These are phyloP conservation scores for Plagodis dolabraria DNA, from an alignment of 2,888 invertebrate genomes.

Conservation along the genomic window DNA sequence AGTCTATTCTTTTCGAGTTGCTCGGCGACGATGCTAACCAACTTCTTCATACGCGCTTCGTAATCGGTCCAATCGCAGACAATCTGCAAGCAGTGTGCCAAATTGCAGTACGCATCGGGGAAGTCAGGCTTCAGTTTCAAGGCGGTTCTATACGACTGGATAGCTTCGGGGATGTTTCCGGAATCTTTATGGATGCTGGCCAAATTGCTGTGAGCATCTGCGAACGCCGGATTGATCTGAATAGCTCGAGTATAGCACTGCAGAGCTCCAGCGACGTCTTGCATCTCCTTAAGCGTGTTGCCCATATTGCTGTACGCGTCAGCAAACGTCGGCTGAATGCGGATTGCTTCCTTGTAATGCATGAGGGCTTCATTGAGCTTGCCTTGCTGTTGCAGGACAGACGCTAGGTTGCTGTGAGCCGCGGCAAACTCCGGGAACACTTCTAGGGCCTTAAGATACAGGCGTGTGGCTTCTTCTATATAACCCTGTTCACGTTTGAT, in stretches of 20 bases:
- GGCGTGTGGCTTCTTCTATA: constrained; percentile 98
- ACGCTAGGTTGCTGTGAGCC: constrained; percentile 99
- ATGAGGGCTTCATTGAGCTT: constrained; percentile 98
- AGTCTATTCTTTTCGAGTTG: constrained; percentile 98
- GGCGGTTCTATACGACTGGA: constrained; percentile 98
- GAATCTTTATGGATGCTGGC: constrained; percentile 99
- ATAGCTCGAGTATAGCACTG: constrained; percentile 99
- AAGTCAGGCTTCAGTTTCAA: constrained; percentile 99
- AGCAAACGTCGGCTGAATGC: constrained; percentile 99
- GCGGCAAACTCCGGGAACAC: constrained; percentile 99
- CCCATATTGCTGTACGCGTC: constrained; percentile 99
- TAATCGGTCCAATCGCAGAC: constrained; percentile 99
- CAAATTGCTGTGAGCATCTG: constrained; percentile 99
- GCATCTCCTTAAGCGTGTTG: constrained; percentile 99
- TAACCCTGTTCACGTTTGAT: constrained; percentile 99
- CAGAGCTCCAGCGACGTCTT: constrained; percentile 97
- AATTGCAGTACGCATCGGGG: constrained; percentile 99
- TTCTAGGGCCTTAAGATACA: constrained; percentile 96
- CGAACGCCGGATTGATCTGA: constrained; percentile 99
- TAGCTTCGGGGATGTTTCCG: constrained; percentile 99
- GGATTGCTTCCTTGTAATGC: constrained; percentile 99
- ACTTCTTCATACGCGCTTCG: constrained; percentile 97
- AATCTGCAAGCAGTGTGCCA: constrained; percentile 99
- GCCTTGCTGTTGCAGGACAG: constrained; percentile 98
- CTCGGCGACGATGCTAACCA: constrained; percentile 98